Conservation (phyloP, 2,888 invertebrate genomes). For the Eledona agricola region DNA sequence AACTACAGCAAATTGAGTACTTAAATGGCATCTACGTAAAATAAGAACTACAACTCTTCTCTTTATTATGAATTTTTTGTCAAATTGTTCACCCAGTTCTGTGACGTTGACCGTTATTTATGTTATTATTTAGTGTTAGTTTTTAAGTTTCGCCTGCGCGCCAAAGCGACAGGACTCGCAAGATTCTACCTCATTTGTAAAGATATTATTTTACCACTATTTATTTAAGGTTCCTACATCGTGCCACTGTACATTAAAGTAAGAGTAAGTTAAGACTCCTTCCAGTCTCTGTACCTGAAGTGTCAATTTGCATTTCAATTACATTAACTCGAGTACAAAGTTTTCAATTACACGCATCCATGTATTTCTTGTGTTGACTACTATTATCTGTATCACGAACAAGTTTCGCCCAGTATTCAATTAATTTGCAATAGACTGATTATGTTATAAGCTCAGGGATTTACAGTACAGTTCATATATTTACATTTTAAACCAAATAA, state of each 20-base stretch:
- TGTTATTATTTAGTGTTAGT: constrained; percentile 35
- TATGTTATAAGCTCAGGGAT: constrained; percentile 55
- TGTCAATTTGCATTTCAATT: constrained; percentile 40
- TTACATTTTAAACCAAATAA: constrained; percentile 50
- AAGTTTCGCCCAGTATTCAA: constrained; percentile 38
- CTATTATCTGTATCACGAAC: constrained; percentile 26
- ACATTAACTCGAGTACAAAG: constrained; percentile 29
- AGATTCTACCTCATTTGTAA: constrained; percentile 53
- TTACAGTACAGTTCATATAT: constrained; percentile 46
- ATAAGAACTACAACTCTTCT: constrained; percentile 49
- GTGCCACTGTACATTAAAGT: constrained; percentile 48
- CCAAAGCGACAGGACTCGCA: constrained; percentile 27
- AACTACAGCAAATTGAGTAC: constrained; percentile 53
- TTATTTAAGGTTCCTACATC: constrained; percentile 50
- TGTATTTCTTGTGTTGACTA: constrained; percentile 16
- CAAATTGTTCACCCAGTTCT: constrained; percentile 24
- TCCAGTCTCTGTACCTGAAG: constrained; percentile 51
- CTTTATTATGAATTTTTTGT: constrained; percentile 34
- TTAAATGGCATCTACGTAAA: constrained; percentile 55
- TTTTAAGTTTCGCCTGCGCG: constrained; percentile 30
- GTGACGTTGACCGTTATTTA: constrained; percentile 29
- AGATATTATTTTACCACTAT: constrained; percentile 47
- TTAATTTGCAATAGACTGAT: constrained; percentile 54
- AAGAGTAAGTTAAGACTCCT: constrained; percentile 40
- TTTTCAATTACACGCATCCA: too few relatives aligned